Base-by-base conservation (phyloP, 2,113 vertebrate species). In the Rhinoptilus africanus region DNA sequence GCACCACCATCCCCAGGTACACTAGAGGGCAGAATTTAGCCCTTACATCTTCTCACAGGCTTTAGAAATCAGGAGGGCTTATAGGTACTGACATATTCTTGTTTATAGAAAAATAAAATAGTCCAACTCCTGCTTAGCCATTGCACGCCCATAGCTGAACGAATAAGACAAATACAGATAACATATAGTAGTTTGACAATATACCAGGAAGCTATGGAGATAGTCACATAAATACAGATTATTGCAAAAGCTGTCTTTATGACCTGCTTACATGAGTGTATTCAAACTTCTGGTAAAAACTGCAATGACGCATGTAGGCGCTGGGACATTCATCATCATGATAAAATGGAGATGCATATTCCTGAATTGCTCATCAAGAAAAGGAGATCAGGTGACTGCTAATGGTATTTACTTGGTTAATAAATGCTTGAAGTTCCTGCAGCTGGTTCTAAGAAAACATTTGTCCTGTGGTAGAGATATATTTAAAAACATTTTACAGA, bases 21-120 rank as follows among this genome's bases (percentile, higher is more conserved):
- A 14, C 92, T 93, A 90, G 92, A 96, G 92, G 96, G 90, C 91
- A 89, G 91, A 76, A 78, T 94, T 93, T 96, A 95, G 88, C 80
- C 91, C 96, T 75, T 89, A n/a, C 71, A 32, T 80, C 41, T 80
- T 62, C 39, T 59, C 5, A 6, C 2, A 10, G 39, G 28, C 63
- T 71, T 39, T 6, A 39, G 50, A 35, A 68, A 41, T 39, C 18
- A 3, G 54, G 59, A 66, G 37, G 0, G 0, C 26, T 80, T 63
- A 19, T 16, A 80, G 43, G 30, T 94, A 71, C 30, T 77, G 69
- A 17, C 0, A 3, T 24, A 28, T 35, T 57, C 28, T 34, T 51
- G 14, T 69, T 88, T 83, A 53, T 20, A 57, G 51, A 43, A 66
- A 39, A 66, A n/a, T n/a, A n/a, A 59, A 76, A 21, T 16, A 53